Base-by-base conservation (phyloP, 2,888 invertebrate genomes). In the Opisthograptis luteolata region DNA sequence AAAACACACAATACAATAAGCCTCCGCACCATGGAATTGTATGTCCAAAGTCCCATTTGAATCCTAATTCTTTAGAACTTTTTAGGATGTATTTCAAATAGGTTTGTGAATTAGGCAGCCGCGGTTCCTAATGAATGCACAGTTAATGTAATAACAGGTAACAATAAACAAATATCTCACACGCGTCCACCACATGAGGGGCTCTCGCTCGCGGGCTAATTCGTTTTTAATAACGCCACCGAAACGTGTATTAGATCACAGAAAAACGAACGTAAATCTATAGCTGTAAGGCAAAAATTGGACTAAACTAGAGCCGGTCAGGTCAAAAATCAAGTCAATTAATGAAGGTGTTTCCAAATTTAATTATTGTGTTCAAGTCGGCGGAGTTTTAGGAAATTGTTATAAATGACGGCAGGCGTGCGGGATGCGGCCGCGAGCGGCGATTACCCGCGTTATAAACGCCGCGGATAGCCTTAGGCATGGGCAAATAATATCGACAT, bases 261-360 rank as follows among this genome's bases (percentile, higher is more conserved):
- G n/a, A 4, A 34, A 48, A 36, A 2, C 28, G 9, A 14, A 19
- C 47, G 13, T 31, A 48, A 14, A 0, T 2, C n/a, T n/a, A n/a
- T 7, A 4, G 9, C 9, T 8, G 7, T 34, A 24, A 19, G 43
- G 58, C 36, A 43, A 10, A 41, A 34, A 46, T 35, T 63, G 7
- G 12, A 19, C 22, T 24, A 20, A 10, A 7, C 15, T 3, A 9
- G 6, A 6, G 25, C 8, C 9, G 32, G 24, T 40, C 44, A 44
- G 59, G 45, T 45, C 47, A 43, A 57, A 59, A 50, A 62, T 64
- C 67, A 64, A 65, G 60, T 70, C 62, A 70, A 75, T 78, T 81
- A 81, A 82, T 83, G 72, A 78, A 84, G 83, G 80, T 80, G 83
- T 84, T 83, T 63, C 73, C 58, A 56, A 75, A 77, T 76, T 75